Evolutionary conservation across 1,140 invertebrate genomes (phyloP).

Genomic region (Ctenoplectra terminalis): DNA sequence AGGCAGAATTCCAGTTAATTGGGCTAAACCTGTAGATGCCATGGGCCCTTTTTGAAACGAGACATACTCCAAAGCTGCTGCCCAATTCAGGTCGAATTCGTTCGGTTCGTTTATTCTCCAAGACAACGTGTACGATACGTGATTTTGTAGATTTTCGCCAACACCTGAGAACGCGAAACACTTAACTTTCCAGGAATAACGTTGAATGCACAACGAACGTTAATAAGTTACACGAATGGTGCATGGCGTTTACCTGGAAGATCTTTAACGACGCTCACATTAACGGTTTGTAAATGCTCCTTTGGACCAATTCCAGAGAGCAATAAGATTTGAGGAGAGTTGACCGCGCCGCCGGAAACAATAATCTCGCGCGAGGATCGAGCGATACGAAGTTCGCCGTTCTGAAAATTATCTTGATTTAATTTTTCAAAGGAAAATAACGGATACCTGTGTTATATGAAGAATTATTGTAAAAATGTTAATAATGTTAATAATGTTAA

Average conservation of each 20-base stretch:
- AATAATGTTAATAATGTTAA: too few species aligned
- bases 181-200: background rate
- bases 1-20: constrained; percentile 86
- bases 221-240: too few species aligned
- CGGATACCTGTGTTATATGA: too few species aligned
- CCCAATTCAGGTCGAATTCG: constrained; percentile 85
- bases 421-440: too few species aligned
- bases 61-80: constrained; percentile 85
- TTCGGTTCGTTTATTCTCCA: constrained; percentile 83
- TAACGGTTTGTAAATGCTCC: constrained; percentile 82
- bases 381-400: constrained; percentile 63
- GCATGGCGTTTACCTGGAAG: constrained; percentile 79
- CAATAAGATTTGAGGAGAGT: constrained; percentile 87
- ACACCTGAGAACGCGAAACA: constrained; percentile 82
- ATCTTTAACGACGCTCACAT: constrained; percentile 84
- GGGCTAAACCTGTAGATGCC: constrained; percentile 85
- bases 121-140: constrained; percentile 85
- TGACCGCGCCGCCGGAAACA: constrained; percentile 85
- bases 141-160: constrained; percentile 90
- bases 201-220: background rate
- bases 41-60: constrained; percentile 85
- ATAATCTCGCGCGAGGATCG: constrained; percentile 82
- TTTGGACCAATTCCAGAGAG: constrained; percentile 88
- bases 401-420: constrained; percentile 37
- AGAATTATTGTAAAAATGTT: too few species aligned